A percentile compares a stretch with the other conserved stretches of the same genome.
phyloP scores from a whole-genome alignment of 2,797 vertebrate genomes.

The Toxotes lorentzi region DNA sequence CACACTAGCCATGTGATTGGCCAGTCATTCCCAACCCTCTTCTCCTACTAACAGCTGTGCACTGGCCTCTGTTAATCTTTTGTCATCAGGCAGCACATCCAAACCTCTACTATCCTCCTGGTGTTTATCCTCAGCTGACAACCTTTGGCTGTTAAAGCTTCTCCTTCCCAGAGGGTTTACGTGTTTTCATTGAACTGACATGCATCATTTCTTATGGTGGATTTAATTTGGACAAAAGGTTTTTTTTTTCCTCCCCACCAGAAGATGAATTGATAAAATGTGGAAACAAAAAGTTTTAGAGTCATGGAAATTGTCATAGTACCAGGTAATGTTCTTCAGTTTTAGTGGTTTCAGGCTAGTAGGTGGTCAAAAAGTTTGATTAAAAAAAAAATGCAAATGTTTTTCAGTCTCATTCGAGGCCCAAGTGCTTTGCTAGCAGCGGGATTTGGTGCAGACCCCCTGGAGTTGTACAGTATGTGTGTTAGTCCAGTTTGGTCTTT shows the following conservation, averaged over 20 bases:
- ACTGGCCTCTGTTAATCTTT: background rate
- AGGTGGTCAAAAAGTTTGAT: background rate
- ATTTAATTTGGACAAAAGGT: no score
- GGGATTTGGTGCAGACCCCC: background rate
- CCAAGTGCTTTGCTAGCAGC: constrained; percentile 10
- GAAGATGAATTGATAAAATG: background rate
- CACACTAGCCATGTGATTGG: background rate
- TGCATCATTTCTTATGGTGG: no score
- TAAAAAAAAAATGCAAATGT: background rate
- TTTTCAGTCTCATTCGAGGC: background rate
- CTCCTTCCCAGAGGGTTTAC: no score
- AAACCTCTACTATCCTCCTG: no score
- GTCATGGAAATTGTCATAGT: no score
- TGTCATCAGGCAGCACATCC: background rate
- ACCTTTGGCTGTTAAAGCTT: no score
- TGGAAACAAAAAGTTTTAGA: no score
- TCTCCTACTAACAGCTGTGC: background rate
- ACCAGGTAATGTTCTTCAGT: background rate
- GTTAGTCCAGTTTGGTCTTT: constrained; percentile 10
- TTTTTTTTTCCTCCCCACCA: no score
- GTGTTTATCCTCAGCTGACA: no score
- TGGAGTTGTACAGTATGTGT: constrained; percentile 12
- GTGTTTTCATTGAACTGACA: no score
- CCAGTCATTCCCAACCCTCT: background rate
- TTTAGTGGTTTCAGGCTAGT: background rate